A percentile compares a stretch with the other conserved stretches of the same genome.
Conservation (phyloP, 2,113 vertebrate genomes). For the Leptocoma aspasia region DNA sequence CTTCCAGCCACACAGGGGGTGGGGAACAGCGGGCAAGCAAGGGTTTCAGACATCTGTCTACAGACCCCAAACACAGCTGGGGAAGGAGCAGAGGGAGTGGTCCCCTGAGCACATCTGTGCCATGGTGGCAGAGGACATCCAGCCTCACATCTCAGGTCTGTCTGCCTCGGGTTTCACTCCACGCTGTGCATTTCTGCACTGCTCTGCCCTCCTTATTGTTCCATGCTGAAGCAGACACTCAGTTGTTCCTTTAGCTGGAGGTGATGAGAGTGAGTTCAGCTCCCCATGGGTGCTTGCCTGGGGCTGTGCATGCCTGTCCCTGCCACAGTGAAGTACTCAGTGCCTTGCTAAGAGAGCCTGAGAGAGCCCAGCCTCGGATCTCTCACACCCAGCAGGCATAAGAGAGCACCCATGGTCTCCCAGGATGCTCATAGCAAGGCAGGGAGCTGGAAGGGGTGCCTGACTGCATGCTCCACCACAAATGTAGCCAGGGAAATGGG, state of each 20-base stretch:
- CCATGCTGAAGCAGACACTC: neutral
- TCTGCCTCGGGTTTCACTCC: neutral
- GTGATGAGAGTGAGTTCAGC: neutral
- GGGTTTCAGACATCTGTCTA: neutral
- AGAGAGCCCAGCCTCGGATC: neutral
- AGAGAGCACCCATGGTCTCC: rapidly evolving
- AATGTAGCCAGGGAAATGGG: neutral
- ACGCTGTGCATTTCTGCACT: neutral
- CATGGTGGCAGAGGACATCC: neutral
- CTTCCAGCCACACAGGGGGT: neutral
- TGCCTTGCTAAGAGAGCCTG: neutral
- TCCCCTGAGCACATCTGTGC: neutral
- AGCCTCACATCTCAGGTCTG: neutral
- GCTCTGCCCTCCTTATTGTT: neutral
- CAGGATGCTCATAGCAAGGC: neutral
- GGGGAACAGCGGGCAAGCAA: neutral
- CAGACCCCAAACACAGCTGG: neutral
- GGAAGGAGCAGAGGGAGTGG: neutral
- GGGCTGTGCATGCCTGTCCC: neutral
- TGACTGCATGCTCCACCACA: neutral
- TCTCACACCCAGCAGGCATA: neutral
- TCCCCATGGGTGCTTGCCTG: neutral
- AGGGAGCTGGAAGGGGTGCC: neutral
- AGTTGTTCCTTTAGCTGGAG: neutral
- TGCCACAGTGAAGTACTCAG: neutral